These are phyloP conservation scores for Philereme transversata DNA, from an alignment of 2,888 invertebrate species.

Conservation along the genomic window DNA sequence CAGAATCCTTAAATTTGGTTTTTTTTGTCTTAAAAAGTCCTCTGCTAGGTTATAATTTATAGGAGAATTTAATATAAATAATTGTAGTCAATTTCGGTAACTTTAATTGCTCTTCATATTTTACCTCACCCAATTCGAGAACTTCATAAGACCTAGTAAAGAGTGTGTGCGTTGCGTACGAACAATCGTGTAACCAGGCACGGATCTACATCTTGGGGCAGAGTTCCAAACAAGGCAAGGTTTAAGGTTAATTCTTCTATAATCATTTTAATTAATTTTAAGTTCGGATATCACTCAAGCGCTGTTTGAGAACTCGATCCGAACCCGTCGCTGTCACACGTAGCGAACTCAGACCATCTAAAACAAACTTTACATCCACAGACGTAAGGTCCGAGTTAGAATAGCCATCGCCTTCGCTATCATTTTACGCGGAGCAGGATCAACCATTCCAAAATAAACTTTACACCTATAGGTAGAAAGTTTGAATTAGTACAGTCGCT, in stretches of 20 bases:
- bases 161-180: slow-evolving; percentile 43
- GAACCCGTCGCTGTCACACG: slow-evolving; percentile 8
- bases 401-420: background rate
- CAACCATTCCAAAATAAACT: slow-evolving; percentile 12
- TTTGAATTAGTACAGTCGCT: background rate
- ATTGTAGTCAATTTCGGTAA: slow-evolving; percentile 11
- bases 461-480: slow-evolving; percentile 9
- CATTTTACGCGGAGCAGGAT: background rate
- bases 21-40: slow-evolving; percentile 28
- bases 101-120: background rate
- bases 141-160: slow-evolving; percentile 42
- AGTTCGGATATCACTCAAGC: slow-evolving; percentile 1
- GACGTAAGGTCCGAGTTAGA: slow-evolving; percentile 2
- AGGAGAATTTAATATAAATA: background rate
- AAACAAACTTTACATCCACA: slow-evolving; percentile 5
- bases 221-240: slow-evolving; percentile 19
- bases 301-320: slow-evolving; percentile 15
- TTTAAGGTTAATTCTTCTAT: background rate
- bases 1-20: slow-evolving; percentile 21
- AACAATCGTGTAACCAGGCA: slow-evolving; percentile 38
- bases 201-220: slow-evolving; percentile 33
- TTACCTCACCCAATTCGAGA: slow-evolving; percentile 10
- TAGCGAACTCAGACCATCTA: background rate
- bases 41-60: background rate
- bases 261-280: no score